These are phyloP conservation scores for Salmo trutta DNA, from an alignment of 2,797 vertebrate genomes.

Conservation along the genomic window DNA sequence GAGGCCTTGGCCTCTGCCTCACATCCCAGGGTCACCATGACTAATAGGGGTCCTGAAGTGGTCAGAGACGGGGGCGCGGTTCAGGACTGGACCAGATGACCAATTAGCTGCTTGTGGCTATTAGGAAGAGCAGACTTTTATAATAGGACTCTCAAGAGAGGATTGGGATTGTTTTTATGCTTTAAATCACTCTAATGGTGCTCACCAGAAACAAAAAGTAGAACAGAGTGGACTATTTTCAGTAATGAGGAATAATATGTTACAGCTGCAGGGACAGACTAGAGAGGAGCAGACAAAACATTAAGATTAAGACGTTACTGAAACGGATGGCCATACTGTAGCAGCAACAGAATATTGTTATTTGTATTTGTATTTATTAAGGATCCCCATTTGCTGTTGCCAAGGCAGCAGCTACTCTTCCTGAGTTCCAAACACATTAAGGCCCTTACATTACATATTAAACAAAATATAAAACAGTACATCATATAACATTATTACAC, in stretches of 20 bases:
- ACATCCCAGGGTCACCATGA: slow-evolving; percentile 36
- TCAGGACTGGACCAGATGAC: slow-evolving; percentile 30
- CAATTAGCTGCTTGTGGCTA: background rate
- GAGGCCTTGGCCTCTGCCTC: slow-evolving; percentile 25
- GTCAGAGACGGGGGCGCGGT: slow-evolving; percentile 25
- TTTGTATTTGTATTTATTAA: no score
- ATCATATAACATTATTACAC: no score
- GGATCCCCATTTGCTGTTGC: no score
- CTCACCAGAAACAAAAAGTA: background rate
- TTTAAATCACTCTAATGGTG: background rate
- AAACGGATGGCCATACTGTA: background rate
- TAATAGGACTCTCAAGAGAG: background rate
- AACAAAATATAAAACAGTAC: no score
- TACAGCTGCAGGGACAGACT: no score
- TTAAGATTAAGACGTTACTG: background rate
- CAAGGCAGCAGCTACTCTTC: no score
- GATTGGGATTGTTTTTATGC: background rate
- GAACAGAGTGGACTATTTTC: background rate
- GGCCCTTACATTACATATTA: no score
- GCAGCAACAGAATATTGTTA: background rate
- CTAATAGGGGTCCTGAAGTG: slow-evolving; percentile 25
- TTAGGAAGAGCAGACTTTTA: background rate
- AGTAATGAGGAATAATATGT: no score
- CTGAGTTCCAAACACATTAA: no score
- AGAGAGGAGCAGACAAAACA: no score